Percentiles rank a stretch among this genome's conserved stretches.
These are phyloP conservation scores for Thyatira batis DNA, from an alignment of 2,888 invertebrate genomes.

Conservation along the genomic window DNA sequence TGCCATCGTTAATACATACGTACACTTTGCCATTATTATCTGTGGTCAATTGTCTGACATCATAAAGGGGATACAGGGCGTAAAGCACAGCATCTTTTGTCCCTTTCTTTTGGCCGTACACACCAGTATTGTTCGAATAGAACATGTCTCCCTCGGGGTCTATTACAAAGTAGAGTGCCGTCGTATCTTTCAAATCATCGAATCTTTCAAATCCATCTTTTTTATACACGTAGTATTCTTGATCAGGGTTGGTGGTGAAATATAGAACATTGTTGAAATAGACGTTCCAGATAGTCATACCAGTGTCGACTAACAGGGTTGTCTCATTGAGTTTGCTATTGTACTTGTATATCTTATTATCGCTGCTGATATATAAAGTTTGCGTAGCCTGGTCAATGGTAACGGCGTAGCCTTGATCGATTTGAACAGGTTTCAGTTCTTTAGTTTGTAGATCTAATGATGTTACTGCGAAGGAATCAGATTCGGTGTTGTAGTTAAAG, in stretches of 20 bases:
- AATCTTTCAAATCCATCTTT: neutral
- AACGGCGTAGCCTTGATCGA: neutral
- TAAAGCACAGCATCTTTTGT: neutral
- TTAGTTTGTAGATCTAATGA: neutral
- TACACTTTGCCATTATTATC: neutral
- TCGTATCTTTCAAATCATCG: neutral
- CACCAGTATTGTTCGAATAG: neutral
- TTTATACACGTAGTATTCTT: neutral
- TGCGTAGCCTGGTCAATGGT: neutral
- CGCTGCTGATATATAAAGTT: slow-evolving; percentile 5
- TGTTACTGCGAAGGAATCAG: neutral
- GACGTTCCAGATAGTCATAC: neutral
- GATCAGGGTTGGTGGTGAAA: neutral
- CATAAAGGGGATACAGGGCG: neutral
- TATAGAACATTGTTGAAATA: neutral
- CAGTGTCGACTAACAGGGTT: neutral
- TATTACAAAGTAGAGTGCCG: neutral
- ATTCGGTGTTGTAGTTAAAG: too few species aligned
- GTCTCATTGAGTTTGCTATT: neutral
- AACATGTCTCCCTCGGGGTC: neutral
- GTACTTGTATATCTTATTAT: slow-evolving; percentile 4
- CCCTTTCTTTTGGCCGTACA: neutral
- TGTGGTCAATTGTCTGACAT: neutral
- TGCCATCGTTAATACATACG: neutral
- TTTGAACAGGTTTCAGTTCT: neutral